phyloP scores from a whole-genome alignment of 2,797 vertebrate genomes.

The Emydoidea blandingii region DNA sequence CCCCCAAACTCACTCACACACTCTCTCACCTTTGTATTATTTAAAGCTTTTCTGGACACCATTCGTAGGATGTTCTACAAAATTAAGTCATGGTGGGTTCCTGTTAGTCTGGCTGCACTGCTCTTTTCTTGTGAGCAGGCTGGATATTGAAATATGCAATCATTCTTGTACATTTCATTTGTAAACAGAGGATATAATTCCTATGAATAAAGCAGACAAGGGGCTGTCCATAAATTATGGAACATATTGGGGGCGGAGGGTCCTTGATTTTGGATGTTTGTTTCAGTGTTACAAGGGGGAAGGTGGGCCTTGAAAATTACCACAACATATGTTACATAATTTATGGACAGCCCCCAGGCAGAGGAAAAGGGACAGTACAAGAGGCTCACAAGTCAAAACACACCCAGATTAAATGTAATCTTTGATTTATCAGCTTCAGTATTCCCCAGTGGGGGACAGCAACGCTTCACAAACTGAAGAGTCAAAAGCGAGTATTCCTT shows the following conservation, averaged over 20 bases:
- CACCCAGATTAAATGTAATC: not conserved
- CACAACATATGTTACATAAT: too few relatives aligned
- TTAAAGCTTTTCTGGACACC: not conserved
- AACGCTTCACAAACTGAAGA: not conserved
- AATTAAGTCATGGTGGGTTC: not conserved
- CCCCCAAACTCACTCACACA: not conserved
- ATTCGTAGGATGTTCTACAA: not conserved
- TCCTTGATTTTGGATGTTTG: not conserved
- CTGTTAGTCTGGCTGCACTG: not conserved
- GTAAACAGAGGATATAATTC: not conserved
- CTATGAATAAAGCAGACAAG: fast-evolving
- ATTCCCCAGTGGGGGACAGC: not conserved
- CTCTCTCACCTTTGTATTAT: not conserved
- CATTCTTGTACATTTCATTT: not conserved
- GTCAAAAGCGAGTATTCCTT: not conserved
- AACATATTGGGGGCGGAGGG: not conserved
- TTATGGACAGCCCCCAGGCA: not conserved
- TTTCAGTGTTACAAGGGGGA: too few relatives aligned
- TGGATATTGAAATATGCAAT: not conserved
- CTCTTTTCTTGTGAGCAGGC: not conserved
- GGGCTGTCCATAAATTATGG: not conserved
- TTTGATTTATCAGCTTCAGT: not conserved
- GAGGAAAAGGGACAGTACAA: not conserved
- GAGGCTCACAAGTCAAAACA: not conserved
- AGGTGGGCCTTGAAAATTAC: too few relatives aligned